phyloP scores from a whole-genome alignment of 1,140 invertebrate genomes.

The Bathynomus jamesi region DNA sequence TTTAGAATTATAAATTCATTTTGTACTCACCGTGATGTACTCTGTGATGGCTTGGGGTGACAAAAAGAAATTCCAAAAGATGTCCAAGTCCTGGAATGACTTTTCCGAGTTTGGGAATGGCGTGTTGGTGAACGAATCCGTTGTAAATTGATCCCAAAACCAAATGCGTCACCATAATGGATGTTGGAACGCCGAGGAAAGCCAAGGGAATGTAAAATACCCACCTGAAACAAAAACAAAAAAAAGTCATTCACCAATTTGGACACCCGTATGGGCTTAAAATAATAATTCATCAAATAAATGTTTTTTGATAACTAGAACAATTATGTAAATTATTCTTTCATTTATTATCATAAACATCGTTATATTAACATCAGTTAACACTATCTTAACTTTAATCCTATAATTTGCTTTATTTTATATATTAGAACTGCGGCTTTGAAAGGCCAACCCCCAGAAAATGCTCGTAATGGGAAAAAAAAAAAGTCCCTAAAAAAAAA shows the following conservation, averaged over 20 bases:
- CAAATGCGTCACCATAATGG: not conserved
- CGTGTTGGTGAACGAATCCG: not conserved
- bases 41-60: conserved; percentile 3
- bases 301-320: not conserved
- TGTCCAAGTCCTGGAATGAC: not conserved
- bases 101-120: not conserved
- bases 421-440: too few species aligned
- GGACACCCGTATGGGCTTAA: not conserved
- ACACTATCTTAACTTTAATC: too few species aligned
- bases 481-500: too few species aligned
- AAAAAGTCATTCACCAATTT: not conserved
- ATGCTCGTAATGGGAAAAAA: too few species aligned
- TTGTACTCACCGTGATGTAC: conserved; percentile 8
- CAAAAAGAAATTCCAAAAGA: not conserved
- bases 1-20: too few species aligned
- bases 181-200: not conserved
- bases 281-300: not conserved
- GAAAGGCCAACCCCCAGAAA: too few species aligned
- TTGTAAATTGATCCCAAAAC: not conserved
- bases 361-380: too few species aligned
- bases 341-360: too few species aligned
- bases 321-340: too few species aligned
- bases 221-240: not conserved
- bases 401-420: too few species aligned
- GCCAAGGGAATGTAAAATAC: not conserved